Base-by-base conservation (phyloP, 2,113 vertebrate species). In the Galbula dea region DNA sequence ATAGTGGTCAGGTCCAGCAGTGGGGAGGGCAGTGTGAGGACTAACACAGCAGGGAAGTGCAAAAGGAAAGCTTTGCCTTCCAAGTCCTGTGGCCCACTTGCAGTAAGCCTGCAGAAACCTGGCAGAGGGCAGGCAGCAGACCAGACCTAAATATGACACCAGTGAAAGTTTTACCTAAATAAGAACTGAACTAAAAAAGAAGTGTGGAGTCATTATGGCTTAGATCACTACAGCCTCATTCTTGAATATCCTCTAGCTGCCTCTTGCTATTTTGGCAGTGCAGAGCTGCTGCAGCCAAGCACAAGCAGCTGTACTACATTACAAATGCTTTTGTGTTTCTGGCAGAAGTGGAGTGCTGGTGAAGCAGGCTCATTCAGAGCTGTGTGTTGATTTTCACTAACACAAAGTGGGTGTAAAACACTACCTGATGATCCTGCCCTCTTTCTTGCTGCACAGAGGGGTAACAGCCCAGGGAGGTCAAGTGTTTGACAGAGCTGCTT, bases 161-260 rank as follows among this genome's bases (percentile, higher is more conserved):
- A 48, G 52, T 52, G 23, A 36, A 84, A 89, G 43, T 72, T 89
- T 79, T 76, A 37, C 61, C 73, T 84, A 75, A 95, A 72, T 55
- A 72, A 84, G 91, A 59, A 55, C 68, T 39, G 81, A 90, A 74
- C 73, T 85, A 59, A 79, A 87, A 67, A 93, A 95, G 69, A 66
- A 78, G 54, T 77, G 55, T 90, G 77, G 89, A 93, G 93, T 83
- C 91, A 71, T 95, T 92, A 76, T 7, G 51, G 69, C 86, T 96
- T 77, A 88, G 51, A 66, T 92, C 86, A 90, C 51, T 48, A 65
- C 73, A 66, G 32, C 73, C 37, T 92, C 34, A 49, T 95, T 90
- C 83, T 90, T 86, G 68, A 86, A 63, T 84, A 86, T 77, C 80
- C 80, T 65, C 66, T 92, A 77, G 74, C 86, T 94, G 65, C 39